Conservation (phyloP, 2,888 invertebrate species). For the Tetranychus truncatus region DNA sequence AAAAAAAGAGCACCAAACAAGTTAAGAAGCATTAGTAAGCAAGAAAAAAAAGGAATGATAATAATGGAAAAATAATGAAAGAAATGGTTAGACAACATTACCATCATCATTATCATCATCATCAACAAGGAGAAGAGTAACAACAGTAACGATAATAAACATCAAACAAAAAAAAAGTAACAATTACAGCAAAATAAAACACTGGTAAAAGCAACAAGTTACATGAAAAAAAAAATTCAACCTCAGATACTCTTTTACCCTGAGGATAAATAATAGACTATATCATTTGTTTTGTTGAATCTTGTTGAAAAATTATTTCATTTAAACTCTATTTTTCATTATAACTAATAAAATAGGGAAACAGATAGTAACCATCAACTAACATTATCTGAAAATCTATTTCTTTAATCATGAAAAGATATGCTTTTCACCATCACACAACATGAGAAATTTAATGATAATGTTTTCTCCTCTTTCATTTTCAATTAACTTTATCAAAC, state of each 20-base stretch:
- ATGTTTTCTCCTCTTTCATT: neutral
- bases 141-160: neutral
- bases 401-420: neutral
- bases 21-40: neutral
- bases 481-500: constrained; percentile 6
- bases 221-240: neutral
- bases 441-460: neutral
- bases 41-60: neutral
- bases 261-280: neutral
- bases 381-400: neutral
- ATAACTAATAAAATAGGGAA: neutral
- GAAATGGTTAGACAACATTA: constrained; percentile 9
- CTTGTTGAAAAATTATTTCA: neutral
- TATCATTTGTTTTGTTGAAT: neutral
- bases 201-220: neutral
- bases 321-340: neutral
- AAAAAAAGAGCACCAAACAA: neutral
- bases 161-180: neutral
- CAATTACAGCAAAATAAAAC: neutral
- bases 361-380: neutral
- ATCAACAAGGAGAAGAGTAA: neutral
- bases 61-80: neutral
- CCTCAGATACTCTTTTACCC: neutral
- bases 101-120: neutral
- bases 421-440: neutral